Evolutionary conservation across 2,113 vertebrate genomes (phyloP).

Genomic region (Chloebia gouldiae): DNA sequence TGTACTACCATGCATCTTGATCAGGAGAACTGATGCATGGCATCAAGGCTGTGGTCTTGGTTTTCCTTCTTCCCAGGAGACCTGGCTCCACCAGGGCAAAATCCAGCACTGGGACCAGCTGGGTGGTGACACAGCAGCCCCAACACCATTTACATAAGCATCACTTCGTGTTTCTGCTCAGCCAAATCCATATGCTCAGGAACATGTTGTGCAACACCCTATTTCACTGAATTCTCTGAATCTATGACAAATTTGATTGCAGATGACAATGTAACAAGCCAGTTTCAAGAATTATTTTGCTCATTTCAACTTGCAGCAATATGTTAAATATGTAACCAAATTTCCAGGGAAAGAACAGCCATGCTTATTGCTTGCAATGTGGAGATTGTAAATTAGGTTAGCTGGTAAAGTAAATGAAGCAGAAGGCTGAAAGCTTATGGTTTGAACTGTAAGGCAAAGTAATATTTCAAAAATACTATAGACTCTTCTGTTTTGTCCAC

Average conservation of each 20-base stretch:
- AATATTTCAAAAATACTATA: background rate
- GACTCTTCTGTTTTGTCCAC: background rate
- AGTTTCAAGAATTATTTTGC: background rate
- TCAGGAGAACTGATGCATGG: background rate
- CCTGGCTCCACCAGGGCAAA: background rate
- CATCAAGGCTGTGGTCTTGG: background rate
- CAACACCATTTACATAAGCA: background rate
- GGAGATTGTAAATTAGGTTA: background rate
- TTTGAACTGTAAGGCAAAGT: background rate
- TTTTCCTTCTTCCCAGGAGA: background rate
- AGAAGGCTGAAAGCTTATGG: background rate
- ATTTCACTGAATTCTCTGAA: background rate
- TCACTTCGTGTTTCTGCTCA: background rate
- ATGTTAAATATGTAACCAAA: background rate
- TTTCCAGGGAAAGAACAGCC: background rate
- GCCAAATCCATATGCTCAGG: background rate
- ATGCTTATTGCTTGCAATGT: background rate
- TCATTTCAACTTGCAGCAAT: background rate
- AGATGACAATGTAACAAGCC: background rate
- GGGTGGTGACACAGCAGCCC: background rate
- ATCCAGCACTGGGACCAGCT: accelerated
- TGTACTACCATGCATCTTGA: background rate
- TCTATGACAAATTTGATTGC: background rate
- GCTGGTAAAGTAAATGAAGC: background rate
- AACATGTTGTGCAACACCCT: background rate